Percentiles rank a stretch among this genome's conserved stretches.
Conservation (phyloP, 2,113 vertebrate genomes). For the Chaenocephalus aceratus region DNA sequence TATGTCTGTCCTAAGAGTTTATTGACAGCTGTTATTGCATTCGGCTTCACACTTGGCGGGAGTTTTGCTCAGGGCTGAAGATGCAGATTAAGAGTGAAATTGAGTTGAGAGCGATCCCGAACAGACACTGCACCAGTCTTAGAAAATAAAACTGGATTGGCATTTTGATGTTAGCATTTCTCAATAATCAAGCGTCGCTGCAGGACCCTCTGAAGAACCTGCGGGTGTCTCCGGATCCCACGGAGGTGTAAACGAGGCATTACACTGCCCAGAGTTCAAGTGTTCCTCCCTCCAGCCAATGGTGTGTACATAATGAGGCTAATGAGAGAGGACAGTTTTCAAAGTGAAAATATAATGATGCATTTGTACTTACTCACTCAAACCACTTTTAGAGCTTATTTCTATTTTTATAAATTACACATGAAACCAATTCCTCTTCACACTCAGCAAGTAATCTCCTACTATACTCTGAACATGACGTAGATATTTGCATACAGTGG, state of each 20-base stretch:
- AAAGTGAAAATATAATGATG: conserved; percentile 24
- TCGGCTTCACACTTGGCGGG: no score
- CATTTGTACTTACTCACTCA: conserved; percentile 11
- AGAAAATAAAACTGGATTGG: background rate
- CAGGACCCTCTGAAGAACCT: background rate
- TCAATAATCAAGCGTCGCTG: background rate
- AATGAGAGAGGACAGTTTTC: conserved; percentile 20
- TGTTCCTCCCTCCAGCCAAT: background rate
- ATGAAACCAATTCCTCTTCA: background rate
- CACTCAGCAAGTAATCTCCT: background rate
- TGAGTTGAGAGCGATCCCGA: no score
- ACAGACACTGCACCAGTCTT: no score
- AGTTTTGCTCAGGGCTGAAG: no score
- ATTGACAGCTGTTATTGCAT: no score
- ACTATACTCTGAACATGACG: background rate
- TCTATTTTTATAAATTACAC: conserved; percentile 6
- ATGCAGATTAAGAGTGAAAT: no score
- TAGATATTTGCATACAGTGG: background rate
- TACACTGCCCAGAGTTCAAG: background rate
- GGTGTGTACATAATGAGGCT: conserved; percentile 20
- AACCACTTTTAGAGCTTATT: background rate
- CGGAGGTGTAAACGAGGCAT: background rate
- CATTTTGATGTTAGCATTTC: background rate
- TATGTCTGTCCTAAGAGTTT: no score
- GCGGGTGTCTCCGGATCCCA: background rate